Conservation (phyloP, 2,888 invertebrate species). For the Morinoia aosen region DNA sequence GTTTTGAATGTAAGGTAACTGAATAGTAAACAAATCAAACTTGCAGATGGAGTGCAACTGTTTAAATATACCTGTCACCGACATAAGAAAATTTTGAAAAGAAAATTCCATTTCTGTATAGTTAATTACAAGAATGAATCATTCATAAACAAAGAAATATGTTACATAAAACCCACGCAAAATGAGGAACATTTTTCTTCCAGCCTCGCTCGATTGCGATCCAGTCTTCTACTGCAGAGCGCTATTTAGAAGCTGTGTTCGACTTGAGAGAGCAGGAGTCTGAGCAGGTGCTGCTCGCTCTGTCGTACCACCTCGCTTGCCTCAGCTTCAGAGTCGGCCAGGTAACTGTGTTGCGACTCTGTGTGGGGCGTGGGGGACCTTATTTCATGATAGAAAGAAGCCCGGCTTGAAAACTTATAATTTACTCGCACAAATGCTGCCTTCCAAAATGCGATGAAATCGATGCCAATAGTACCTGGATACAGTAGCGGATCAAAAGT, state of each 20-base stretch:
- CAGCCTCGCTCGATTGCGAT: slow-evolving; percentile 62
- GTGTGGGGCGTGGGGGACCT: not conserved
- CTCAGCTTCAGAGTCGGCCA: slow-evolving; percentile 63
- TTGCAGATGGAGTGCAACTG: not conserved
- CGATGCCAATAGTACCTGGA: too few relatives aligned
- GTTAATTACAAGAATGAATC: too few relatives aligned
- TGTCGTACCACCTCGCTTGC: slow-evolving; percentile 49
- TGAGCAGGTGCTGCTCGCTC: slow-evolving; percentile 62
- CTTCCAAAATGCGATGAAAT: too few relatives aligned
- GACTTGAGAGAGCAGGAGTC: slow-evolving; percentile 59
- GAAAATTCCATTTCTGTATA: not conserved
- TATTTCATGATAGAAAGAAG: not conserved
- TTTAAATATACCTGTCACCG: not conserved
- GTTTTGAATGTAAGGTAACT: not conserved
- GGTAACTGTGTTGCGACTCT: slow-evolving; percentile 38
- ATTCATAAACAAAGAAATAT: not conserved
- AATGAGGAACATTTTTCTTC: not conserved
- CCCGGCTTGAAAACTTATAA: too few relatives aligned
- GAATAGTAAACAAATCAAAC: not conserved
- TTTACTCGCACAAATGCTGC: too few relatives aligned
- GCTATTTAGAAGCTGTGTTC: slow-evolving; percentile 61
- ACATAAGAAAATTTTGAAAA: not conserved
- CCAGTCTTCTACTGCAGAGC: slow-evolving; percentile 60
- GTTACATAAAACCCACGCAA: not conserved
- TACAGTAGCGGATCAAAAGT: too few relatives aligned